These are phyloP conservation scores for Hofmannophila pseudospretella DNA, from an alignment of 2,888 invertebrate species.

Conservation along the genomic window DNA sequence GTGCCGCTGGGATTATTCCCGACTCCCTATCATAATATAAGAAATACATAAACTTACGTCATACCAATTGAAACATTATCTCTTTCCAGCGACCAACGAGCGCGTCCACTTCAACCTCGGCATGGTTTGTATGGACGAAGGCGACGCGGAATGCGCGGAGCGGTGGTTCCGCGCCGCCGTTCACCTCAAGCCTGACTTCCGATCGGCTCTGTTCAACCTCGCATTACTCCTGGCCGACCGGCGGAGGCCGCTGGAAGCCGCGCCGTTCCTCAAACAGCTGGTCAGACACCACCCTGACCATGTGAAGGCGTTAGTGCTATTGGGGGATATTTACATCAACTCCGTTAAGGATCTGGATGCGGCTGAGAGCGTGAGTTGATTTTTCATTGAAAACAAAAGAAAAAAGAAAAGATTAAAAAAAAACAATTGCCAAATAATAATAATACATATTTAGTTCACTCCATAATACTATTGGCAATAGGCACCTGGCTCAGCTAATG, in stretches of 20 bases:
- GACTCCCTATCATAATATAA: too few species aligned
- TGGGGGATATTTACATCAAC: constrained; percentile 98
- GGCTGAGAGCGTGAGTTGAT: constrained; percentile 91
- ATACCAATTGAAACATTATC: too few species aligned
- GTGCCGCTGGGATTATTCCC: too few species aligned
- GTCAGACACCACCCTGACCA: constrained; percentile 95
- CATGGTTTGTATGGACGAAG: constrained; percentile 97
- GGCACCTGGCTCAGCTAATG: too few species aligned
- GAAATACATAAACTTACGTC: too few species aligned
- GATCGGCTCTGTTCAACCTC: constrained; percentile 96
- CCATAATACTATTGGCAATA: too few species aligned
- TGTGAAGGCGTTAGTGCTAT: constrained; percentile 93
- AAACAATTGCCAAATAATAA: too few species aligned
- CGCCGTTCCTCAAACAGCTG: constrained; percentile 93
- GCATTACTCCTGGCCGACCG: constrained; percentile 93
- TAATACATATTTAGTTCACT: too few species aligned
- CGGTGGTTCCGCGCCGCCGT: constrained; percentile 94
- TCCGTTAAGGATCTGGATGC: constrained; percentile 95
- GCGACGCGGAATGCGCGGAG: constrained; percentile 92
- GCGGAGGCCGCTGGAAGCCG: constrained; percentile 92
- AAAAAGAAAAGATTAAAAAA: too few species aligned
- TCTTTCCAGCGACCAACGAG: constrained; percentile 84
- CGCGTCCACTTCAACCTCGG: constrained; percentile 96
- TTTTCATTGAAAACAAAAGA: too few species aligned
- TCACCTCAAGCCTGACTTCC: constrained; percentile 91